Evolutionary conservation across 2,888 invertebrate genomes (phyloP), one percentile per base, ranked within the genome.

Genomic region (Agonopterix subpropinquella): DNA sequence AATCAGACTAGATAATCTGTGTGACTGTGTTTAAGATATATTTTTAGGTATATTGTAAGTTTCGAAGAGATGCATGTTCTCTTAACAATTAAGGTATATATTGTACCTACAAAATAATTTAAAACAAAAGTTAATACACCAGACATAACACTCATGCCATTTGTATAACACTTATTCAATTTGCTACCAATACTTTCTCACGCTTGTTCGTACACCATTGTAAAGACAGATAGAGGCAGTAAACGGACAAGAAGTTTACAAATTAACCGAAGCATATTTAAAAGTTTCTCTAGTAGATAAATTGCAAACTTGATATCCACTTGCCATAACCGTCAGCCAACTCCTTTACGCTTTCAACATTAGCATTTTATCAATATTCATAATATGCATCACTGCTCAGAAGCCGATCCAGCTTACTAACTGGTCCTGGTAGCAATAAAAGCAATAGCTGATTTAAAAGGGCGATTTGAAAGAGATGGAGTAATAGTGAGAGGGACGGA

Each of bases 361-460:
- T 68, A 65, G 56, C 70, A 72, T 76, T 63, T 64, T 67, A 69
- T 77, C 65, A 75, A 66, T 73, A 76, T 73, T 72, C 65, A 69
- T 68, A 66, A 61, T 62, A 76, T 74, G 66, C 68, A 72, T 72
- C 66, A 73, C 64, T 63, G 66, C 61, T 58, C 54, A 62, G 67
- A 65, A 73, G 68, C 71, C 62, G 59, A 65, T 69, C 66, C 57
- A 56, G 60, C 61, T 59, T 63, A 57, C 58, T 64, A 74, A 77
- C 77, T 72, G 73, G 78, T 79, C 70, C 67, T 68, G 65, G 59
- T 64, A 55, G 59, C 60, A 70, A 76, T 77, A 75, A 75, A 76
- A 73, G 75, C 67, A 71, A 66, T 42, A 64, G 61, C 57, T 65
- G 67, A 67, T 68, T 65, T 61, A 65, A 47, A 71, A 66, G 65